Evolutionary conservation across 2,797 vertebrate species (phyloP).

Genomic region (Epinephelus malabaricus): DNA sequence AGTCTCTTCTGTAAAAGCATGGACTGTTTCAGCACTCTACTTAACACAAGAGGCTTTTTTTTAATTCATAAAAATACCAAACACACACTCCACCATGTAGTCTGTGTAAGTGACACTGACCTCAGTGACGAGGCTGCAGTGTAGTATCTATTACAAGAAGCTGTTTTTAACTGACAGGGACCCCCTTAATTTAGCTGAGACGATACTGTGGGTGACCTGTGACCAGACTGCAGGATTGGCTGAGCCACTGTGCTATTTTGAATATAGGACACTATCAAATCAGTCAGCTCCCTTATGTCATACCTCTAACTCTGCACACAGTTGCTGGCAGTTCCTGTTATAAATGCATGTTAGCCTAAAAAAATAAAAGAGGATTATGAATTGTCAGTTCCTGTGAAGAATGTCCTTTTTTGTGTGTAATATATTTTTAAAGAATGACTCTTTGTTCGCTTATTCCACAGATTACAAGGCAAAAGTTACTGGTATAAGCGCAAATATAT

Average conservation of each 20-base stretch:
- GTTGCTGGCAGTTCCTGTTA: background rate
- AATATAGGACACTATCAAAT: conserved; percentile 50
- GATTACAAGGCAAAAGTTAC: background rate
- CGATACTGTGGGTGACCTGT: conserved; percentile 61
- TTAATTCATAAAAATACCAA: conserved; percentile 28
- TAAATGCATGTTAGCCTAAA: background rate
- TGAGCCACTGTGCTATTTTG: conserved; percentile 51
- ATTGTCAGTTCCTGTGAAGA: background rate
- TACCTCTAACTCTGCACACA: conserved; percentile 9
- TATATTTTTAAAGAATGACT: too few relatives aligned
- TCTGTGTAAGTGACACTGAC: conserved; percentile 42
- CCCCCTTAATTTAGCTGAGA: conserved; percentile 51
- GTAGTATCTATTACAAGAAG: conserved; percentile 58
- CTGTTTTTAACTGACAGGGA: conserved; percentile 60
- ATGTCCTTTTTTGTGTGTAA: background rate
- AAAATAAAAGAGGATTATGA: background rate
- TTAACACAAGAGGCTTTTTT: background rate
- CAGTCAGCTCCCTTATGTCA: conserved; percentile 26
- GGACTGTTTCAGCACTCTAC: background rate
- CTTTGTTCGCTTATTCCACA: background rate
- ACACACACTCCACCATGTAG: conserved; percentile 4
- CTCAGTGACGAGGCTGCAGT: background rate
- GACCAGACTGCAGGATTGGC: conserved; percentile 31
- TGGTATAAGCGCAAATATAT: background rate
- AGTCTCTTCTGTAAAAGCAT: conserved; percentile 12